A percentile compares a stretch with the other conserved stretches of the same genome.
Conservation (phyloP, 2,888 invertebrate species). For the Thymelicus lineola region DNA sequence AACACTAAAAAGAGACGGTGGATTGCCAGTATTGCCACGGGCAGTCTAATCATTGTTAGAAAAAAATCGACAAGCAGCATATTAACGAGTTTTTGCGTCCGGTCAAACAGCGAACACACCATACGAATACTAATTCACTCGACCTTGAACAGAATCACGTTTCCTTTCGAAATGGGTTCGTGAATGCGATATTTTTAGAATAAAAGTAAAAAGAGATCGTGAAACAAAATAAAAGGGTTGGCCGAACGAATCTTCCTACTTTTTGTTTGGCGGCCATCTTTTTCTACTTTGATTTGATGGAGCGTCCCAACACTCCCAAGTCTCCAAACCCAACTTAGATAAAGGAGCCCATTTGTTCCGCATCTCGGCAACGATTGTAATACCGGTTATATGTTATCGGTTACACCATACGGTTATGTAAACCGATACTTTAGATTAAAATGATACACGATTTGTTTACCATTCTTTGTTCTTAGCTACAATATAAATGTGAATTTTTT, state of each 20-base stretch:
- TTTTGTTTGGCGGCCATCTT: conserved; percentile 72
- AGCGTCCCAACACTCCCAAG: no score
- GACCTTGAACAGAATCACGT: conserved; percentile 83
- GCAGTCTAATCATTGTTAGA: conserved; percentile 72
- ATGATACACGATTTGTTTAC: conserved; percentile 18
- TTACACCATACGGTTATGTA: conserved; percentile 13
- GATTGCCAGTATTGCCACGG: conserved; percentile 50
- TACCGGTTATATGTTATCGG: conserved; percentile 4
- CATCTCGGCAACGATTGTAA: conserved; percentile 44
- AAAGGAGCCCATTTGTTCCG: conserved; percentile 55
- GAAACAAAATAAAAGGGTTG: conserved; percentile 79
- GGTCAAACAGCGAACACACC: conserved; percentile 78
- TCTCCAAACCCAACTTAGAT: no score
- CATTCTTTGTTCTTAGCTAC: neutral
- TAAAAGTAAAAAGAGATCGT: conserved; percentile 78
- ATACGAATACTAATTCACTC: conserved; percentile 80
- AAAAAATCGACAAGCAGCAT: conserved; percentile 70
- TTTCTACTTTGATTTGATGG: conserved; percentile 67
- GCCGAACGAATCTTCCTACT: conserved; percentile 69
- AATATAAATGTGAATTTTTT: conserved; percentile 8
- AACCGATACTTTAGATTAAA: neutral
- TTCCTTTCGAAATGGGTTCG: conserved; percentile 84
- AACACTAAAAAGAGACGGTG: conserved; percentile 46
- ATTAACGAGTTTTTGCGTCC: conserved; percentile 80
- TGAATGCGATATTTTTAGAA: conserved; percentile 83